Conservation (phyloP, 2,888 invertebrate genomes). For the Clivina fossor region DNA sequence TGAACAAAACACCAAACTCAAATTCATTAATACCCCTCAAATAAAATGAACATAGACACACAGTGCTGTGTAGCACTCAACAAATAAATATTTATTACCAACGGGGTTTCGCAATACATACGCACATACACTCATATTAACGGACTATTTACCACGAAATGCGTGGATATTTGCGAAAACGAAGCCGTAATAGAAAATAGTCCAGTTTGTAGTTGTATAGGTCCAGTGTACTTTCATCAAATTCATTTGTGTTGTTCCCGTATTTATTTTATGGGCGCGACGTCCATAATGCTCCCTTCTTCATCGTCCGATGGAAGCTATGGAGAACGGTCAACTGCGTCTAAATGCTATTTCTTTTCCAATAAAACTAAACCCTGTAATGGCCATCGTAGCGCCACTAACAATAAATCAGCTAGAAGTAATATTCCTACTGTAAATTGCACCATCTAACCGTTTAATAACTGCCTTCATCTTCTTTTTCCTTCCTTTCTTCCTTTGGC, state of each 20-base stretch:
- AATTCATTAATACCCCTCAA: too few relatives aligned
- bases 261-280: constrained; percentile 7
- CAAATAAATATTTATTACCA: too few relatives aligned
- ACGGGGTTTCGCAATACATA: too few relatives aligned
- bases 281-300: too few relatives aligned
- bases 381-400: constrained; percentile 13
- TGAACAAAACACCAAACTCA: too few relatives aligned
- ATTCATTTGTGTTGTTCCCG: constrained; percentile 9
- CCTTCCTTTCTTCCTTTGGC: neutral
- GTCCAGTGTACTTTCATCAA: constrained; percentile 6
- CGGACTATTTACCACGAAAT: too few relatives aligned
- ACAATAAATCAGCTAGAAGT: constrained; percentile 16
- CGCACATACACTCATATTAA: too few relatives aligned
- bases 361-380: constrained; percentile 15
- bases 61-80: too few relatives aligned
- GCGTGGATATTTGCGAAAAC: neutral
- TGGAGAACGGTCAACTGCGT: constrained; percentile 12
- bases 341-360: constrained; percentile 15
- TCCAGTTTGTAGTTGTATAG: too few relatives aligned
- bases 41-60: too few relatives aligned
- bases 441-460: constrained; percentile 3
- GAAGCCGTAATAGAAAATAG: neutral
- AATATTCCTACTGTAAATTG: constrained; percentile 18
- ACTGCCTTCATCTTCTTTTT: neutral
- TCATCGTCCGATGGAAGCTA: neutral